These are phyloP conservation scores for Clanis bilineata DNA, from an alignment of 2,888 invertebrate species.

Conservation along the genomic window DNA sequence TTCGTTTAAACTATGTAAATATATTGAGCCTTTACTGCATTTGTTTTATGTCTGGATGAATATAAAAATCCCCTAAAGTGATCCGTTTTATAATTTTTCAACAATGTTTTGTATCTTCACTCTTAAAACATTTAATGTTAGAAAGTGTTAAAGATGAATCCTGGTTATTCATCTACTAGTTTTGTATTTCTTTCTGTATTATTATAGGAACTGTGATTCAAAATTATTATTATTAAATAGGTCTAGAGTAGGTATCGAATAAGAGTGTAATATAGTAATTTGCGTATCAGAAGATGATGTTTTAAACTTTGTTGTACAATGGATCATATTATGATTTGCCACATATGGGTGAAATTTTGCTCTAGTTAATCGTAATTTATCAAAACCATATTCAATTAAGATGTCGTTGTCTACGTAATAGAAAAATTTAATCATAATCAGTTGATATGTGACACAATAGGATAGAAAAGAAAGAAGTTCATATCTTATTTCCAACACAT, in stretches of 20 bases:
- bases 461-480: no score
- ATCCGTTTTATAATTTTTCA: background rate
- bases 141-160: background rate
- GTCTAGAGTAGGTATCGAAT: background rate
- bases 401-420: background rate
- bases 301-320: background rate
- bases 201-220: conserved; percentile 6
- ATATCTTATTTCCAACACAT: background rate
- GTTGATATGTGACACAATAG: no score
- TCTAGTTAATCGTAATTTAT: background rate
- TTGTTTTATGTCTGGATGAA: background rate
- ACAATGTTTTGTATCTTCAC: background rate
- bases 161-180: background rate
- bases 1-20: background rate
- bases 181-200: background rate
- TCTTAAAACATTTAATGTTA: background rate
- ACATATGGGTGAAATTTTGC: background rate
- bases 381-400: background rate
- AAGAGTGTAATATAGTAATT: background rate
- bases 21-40: background rate
- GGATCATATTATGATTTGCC: background rate
- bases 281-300: background rate
- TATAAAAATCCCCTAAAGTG: background rate
- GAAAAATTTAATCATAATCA: background rate
- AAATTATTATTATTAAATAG: background rate